A percentile compares a stretch with the other conserved stretches of the same genome.
These are phyloP conservation scores for Chelonia mydas DNA, from an alignment of 2,797 vertebrate species.

Conservation along the genomic window DNA sequence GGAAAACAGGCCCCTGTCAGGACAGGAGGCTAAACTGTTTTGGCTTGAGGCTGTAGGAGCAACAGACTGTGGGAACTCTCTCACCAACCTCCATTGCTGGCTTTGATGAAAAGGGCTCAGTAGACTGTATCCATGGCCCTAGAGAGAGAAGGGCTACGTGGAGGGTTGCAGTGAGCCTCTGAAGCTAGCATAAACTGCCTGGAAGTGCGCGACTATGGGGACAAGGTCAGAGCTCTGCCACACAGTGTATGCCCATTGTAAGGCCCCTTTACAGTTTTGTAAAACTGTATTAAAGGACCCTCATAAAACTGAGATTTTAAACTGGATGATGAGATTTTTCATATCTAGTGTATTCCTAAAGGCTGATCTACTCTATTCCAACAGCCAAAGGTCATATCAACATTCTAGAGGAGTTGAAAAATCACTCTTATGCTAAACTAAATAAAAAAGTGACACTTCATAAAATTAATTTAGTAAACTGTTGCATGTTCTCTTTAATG, in stretches of 20 bases:
- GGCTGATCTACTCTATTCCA: fast-evolving
- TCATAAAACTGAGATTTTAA: background rate
- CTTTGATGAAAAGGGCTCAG: no score
- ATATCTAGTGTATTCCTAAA: background rate
- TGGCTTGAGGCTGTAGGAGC: no score
- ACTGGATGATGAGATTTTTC: background rate
- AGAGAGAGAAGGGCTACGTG: no score
- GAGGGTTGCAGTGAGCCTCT: no score
- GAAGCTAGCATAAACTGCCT: no score
- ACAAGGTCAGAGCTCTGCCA: no score
- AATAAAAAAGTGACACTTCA: background rate
- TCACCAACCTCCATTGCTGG: no score
- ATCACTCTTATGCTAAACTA: background rate
- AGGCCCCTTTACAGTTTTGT: background rate
- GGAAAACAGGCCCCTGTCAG: no score
- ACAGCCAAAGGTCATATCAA: background rate
- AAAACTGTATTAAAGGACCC: background rate
- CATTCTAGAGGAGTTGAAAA: background rate
- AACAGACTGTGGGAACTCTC: no score
- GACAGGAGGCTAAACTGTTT: no score
- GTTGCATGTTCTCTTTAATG: background rate
- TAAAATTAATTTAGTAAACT: background rate
- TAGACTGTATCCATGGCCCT: no score
- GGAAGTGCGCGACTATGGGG: no score
- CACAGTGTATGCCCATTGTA: background rate